Base-by-base conservation (phyloP, 2,113 vertebrate species). In the Raphicerus campestris region DNA sequence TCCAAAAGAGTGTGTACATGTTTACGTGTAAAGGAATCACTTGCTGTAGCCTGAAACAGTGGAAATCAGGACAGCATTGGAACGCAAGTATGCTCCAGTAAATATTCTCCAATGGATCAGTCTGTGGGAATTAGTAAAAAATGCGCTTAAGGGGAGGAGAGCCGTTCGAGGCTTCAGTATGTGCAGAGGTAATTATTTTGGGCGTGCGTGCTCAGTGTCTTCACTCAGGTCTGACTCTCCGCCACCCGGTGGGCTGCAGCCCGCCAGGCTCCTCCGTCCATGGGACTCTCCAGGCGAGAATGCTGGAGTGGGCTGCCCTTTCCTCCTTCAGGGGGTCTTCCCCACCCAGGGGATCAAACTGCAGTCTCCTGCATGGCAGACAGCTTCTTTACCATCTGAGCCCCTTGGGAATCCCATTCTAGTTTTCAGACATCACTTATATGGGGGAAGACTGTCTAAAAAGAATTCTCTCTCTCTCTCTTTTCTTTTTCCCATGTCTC, bases 131-230 rank as follows among this genome's bases (percentile, higher is more conserved):
- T 73, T 22, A 22, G 66, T 22, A 6, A 11, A 39, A 39, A 22
- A 4, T 4, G 4, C 7, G 2, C 30, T 20, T 2, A 0, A 0
- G 7, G 3, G 24, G 32, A 3, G 51, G 0, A 9, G 7, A 35
- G 9, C 6, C 20, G 1, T 7, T 24, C 19, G 0, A 26, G 16
- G 26, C 26, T 1, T 4, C 6, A 7, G 0, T 1, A 10, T 10
- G 1, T 1, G 5, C 6, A 19, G 1, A 4, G 4, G 8, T 3
- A 11, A 1, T 39, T 39, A 22, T 39, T 39, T 11, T 39, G n/a
- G 10, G n/a, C 17, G 0, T 22, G 5, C 10, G 0, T 11, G 10
- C 19, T 70, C n/a, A 11, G 5, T 6, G 0, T 5, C 66, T 70
- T 39, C 66, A 11, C 5, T 10, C 1, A 0, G 22, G 19, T 22